Conservation (phyloP, 2,888 invertebrate genomes). For the Limenitis camilla region DNA sequence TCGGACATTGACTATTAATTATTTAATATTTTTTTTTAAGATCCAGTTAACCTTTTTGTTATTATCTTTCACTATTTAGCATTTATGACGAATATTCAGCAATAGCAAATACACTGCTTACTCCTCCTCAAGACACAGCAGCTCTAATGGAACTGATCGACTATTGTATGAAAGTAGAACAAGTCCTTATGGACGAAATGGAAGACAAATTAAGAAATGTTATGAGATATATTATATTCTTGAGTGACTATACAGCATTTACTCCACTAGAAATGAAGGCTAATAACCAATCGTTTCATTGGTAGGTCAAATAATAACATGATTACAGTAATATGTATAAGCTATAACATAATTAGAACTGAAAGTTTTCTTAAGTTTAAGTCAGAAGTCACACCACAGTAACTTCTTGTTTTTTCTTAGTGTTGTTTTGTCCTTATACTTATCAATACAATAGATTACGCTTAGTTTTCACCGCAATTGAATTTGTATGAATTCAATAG, state of each 20-base stretch:
- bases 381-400: no score
- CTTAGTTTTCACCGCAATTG: no score
- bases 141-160: constrained; percentile 88
- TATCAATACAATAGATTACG: no score
- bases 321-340: no score
- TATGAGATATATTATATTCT: constrained; percentile 83
- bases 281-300: constrained; percentile 90
- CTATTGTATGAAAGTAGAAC: constrained; percentile 84
- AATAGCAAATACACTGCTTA: constrained; percentile 85
- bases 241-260: constrained; percentile 87
- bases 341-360: no score
- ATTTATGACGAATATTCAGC: constrained; percentile 88
- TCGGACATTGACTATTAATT: no score
- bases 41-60: neutral
- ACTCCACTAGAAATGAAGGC: constrained; percentile 90
- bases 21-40: no score
- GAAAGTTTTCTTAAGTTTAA: no score
- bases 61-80: constrained; percentile 48
- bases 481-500: no score
- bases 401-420: no score
- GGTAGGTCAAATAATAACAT: no score
- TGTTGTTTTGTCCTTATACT: no score
- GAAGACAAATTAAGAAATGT: constrained; percentile 82
- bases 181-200: constrained; percentile 79
- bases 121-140: constrained; percentile 87